Base-by-base conservation (phyloP, 2,113 vertebrate species). In the Gambusia holbrooki region DNA sequence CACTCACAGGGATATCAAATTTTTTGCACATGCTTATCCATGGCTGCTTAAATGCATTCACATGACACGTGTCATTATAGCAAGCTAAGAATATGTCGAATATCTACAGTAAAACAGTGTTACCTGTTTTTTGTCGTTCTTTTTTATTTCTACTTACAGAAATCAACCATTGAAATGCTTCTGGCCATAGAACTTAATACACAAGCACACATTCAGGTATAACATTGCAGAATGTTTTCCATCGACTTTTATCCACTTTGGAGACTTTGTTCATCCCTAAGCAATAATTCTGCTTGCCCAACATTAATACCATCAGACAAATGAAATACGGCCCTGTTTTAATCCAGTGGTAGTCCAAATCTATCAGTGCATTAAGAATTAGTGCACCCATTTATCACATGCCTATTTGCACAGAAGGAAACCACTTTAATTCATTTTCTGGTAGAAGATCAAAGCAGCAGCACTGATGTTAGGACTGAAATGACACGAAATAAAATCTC, bases 121-220 rank as follows among this genome's bases (percentile, higher is more conserved):
- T 62, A 22, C 40, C 68, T 80, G 78, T 87, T 66, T 80, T 66
- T 66, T 76, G 71, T 77, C 71, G 82, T 15, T 8, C 69, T 85
- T 65, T 87, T 83, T 84, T 83, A 84, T 84, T 85, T 63, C 33
- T 77, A 30, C 72, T 48, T 71, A 76, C 80, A 88, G 73, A 83
- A 81, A 82, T 76, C 60, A 85, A 72, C 86, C 82, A 85, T 80
- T 87, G 80, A 85, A 51, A 84, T 84, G 82, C 79, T 81, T 63
- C 73, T 61, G 69, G 60, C 74, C 72, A 75, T 1, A 70, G 84
- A 86, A 83, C 73, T 62, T 66, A 70, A 86, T 71, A 76, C 40
- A 70, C 28, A 68, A 19, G 25, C 15, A 51, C 48, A 62, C 17
- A 13, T 37, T 22, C 25, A 25, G 17, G 10, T 27, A 25, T 66